Evolutionary conservation across 2,888 invertebrate genomes (phyloP).

Genomic region (Chromoteleia sp.): DNA sequence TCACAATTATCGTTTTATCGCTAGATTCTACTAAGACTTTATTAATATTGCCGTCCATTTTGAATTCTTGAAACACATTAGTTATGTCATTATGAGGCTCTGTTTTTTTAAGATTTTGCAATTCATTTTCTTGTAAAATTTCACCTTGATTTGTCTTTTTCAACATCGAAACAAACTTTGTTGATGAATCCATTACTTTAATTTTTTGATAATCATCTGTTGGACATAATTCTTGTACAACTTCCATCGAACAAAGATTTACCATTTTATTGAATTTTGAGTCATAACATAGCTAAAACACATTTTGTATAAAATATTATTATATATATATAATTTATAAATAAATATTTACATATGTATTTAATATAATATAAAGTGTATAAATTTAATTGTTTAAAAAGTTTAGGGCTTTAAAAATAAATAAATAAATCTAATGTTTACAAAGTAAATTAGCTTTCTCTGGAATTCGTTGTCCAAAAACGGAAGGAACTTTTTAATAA

Average conservation of each 20-base stretch:
- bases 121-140: conserved; percentile 32
- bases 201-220: conserved; percentile 40
- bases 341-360: too few relatives aligned
- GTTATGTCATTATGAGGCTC: conserved; percentile 70
- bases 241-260: conserved; percentile 69
- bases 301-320: too few relatives aligned
- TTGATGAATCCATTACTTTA: background rate
- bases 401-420: too few relatives aligned
- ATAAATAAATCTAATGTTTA: too few relatives aligned
- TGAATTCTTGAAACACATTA: conserved; percentile 61
- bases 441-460: too few relatives aligned
- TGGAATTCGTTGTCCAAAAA: too few relatives aligned
- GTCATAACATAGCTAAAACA: conserved; percentile 75
- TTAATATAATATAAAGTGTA: too few relatives aligned
- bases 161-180: background rate
- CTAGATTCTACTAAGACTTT: conserved; percentile 1
- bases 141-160: conserved; percentile 30
- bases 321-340: too few relatives aligned
- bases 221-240: conserved; percentile 69
- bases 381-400: too few relatives aligned
- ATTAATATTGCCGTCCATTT: conserved; percentile 27
- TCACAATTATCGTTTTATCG: background rate
- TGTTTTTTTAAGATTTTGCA: conserved; percentile 15
- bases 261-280: conserved; percentile 72
- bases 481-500: too few relatives aligned